phyloP scores from a whole-genome alignment of 2,888 invertebrate species.

The Lithophane semibrunnea region DNA sequence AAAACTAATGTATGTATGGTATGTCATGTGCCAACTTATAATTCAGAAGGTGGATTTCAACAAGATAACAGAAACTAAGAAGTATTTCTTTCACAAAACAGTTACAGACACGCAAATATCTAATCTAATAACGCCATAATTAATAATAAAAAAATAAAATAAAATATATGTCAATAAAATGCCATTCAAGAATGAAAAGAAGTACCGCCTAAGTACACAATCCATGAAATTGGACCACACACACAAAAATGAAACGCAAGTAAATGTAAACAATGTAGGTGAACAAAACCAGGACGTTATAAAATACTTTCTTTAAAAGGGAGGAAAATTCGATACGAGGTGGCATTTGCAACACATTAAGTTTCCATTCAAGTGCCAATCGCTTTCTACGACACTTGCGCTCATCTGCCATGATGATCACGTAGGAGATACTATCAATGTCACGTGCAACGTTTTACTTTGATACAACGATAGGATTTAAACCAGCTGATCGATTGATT shows the following conservation, averaged over 20 bases:
- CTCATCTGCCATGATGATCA: constrained; percentile 60
- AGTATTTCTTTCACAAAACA: not conserved
- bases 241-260: constrained; percentile 14
- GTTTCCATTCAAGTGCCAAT: constrained; percentile 63
- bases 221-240: not conserved
- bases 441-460: constrained; percentile 49
- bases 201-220: not conserved
- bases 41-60: not conserved
- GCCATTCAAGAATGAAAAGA: not conserved
- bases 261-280: constrained; percentile 46
- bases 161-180: not conserved
- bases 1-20: not conserved
- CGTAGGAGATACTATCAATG: constrained; percentile 56
- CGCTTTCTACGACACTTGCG: constrained; percentile 67
- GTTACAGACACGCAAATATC: not conserved
- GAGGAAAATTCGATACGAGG: constrained; percentile 57
- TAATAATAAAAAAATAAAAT: not conserved
- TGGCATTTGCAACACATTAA: constrained; percentile 61
- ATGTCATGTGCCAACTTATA: not conserved
- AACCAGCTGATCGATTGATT: constrained; percentile 8
- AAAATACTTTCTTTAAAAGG: constrained; percentile 66
- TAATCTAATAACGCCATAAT: not conserved
- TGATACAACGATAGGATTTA: constrained; percentile 39
- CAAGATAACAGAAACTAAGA: not conserved
- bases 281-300: constrained; percentile 47